phyloP scores from a whole-genome alignment of 2,113 vertebrate species.

The Takifugu bimaculatus region DNA sequence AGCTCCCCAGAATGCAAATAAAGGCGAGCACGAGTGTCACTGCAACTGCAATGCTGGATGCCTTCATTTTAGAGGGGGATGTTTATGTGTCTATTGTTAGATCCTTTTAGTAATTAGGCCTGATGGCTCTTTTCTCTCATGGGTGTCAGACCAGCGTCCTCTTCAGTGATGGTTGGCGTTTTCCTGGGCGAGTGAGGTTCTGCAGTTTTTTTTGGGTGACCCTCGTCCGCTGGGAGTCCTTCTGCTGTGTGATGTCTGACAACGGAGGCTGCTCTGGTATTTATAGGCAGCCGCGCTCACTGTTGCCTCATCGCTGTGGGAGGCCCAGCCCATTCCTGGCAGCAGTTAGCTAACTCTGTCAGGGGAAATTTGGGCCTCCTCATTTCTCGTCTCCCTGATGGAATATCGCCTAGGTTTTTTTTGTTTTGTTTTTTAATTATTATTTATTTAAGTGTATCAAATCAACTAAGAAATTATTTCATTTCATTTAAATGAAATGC shows the following conservation, averaged over 20 bases:
- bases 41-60: slow-evolving; percentile 66
- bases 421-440: too few relatives aligned
- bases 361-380: slow-evolving; percentile 56
- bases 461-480: slow-evolving; percentile 13
- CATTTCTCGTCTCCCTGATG: slow-evolving; percentile 22
- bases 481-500: slow-evolving; percentile 27
- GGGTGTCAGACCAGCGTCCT: slow-evolving; percentile 37
- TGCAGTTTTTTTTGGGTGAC: slow-evolving; percentile 23
- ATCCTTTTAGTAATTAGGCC: slow-evolving; percentile 34
- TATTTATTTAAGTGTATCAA: slow-evolving; percentile 20
- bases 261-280: slow-evolving; percentile 28
- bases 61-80: slow-evolving; percentile 66
- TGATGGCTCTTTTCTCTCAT: slow-evolving; percentile 49
- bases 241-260: slow-evolving; percentile 16
- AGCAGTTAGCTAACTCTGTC: slow-evolving; percentile 58
- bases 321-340: slow-evolving; percentile 56
- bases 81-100: slow-evolving; percentile 28
- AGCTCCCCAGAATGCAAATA: slow-evolving; percentile 58
- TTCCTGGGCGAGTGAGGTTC: slow-evolving; percentile 28
- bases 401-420: slow-evolving; percentile 30
- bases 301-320: slow-evolving; percentile 54
- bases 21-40: slow-evolving; percentile 70
- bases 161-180: slow-evolving; percentile 37
- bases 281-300: slow-evolving; percentile 51
- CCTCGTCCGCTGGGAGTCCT: slow-evolving; percentile 20